Conservation (phyloP, 2,888 invertebrate genomes). For the Idaea dimidiata region DNA sequence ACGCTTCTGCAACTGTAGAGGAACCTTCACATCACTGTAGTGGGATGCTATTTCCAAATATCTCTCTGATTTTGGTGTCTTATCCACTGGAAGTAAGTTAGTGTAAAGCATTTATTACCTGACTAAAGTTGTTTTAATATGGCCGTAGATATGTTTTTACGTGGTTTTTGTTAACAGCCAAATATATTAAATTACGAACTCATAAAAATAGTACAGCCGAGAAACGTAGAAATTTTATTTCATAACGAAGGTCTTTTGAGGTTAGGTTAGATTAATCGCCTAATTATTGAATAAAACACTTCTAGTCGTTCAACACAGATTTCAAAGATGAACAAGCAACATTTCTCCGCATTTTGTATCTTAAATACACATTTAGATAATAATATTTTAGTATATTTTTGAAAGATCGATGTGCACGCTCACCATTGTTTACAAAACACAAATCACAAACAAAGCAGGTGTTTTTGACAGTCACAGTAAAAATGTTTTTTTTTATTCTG, state of each 20-base stretch:
- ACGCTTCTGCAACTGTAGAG: constrained; percentile 72
- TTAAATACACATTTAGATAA: too few relatives aligned
- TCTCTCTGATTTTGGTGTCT: constrained; percentile 55
- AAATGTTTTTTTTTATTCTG: too few relatives aligned
- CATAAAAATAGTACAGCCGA: background rate
- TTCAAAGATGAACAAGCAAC: too few relatives aligned
- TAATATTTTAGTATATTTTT: background rate
- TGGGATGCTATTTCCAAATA: constrained; percentile 67
- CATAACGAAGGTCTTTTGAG: background rate
- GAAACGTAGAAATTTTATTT: too few relatives aligned
- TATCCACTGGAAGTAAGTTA: background rate
- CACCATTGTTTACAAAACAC: background rate
- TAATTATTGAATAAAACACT: too few relatives aligned
- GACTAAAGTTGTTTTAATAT: background rate
- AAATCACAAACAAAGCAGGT: too few relatives aligned
- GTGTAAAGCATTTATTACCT: background rate
- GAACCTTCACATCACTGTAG: constrained; percentile 78
- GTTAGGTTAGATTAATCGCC: background rate
- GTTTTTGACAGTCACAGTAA: background rate
- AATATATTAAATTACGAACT: background rate
- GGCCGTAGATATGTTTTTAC: background rate
- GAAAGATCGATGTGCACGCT: too few relatives aligned
- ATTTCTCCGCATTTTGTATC: background rate
- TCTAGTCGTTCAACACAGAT: too few relatives aligned
- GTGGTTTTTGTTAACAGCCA: background rate